Evolutionary conservation across 2,888 invertebrate genomes (phyloP).

Genomic region (Drosophila mulleri): DNA sequence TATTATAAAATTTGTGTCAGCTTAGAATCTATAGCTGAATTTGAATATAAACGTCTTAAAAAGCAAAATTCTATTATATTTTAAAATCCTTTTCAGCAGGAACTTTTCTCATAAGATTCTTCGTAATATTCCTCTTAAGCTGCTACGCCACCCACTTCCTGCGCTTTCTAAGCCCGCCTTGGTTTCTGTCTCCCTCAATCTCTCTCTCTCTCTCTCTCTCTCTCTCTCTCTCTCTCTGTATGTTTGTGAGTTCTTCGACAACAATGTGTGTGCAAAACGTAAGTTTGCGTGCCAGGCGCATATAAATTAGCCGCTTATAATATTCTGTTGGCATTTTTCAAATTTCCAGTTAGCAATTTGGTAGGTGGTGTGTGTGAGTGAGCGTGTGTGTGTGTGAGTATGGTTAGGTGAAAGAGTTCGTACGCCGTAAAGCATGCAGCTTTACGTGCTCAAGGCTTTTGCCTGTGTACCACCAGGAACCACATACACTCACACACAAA

Average conservation of each 20-base stretch:
- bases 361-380: slow-evolving; percentile 30
- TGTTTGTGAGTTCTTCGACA: slow-evolving; percentile 31
- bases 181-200: not conserved
- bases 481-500: not conserved
- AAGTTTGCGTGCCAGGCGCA: slow-evolving; percentile 77
- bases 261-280: slow-evolving; percentile 80
- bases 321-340: slow-evolving; percentile 80
- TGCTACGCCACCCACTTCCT: slow-evolving; percentile 52
- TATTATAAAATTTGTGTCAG: not conserved
- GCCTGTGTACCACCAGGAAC: slow-evolving; percentile 43
- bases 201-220: not conserved
- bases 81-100: slow-evolving; percentile 8
- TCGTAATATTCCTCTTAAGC: slow-evolving; percentile 49
- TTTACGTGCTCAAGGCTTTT: slow-evolving; percentile 76
- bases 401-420: slow-evolving; percentile 73
- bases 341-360: slow-evolving; percentile 79
- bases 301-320: slow-evolving; percentile 79
- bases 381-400: slow-evolving; percentile 21
- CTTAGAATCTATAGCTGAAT: not conserved
- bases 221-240: not conserved
- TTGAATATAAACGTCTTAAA: not conserved
- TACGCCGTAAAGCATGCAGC: slow-evolving; percentile 77
- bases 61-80: not conserved
- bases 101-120: not conserved
- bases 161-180: slow-evolving; percentile 8